Base-by-base conservation (phyloP, 1,140 invertebrate genomes). In the Hyles vespertilio region DNA sequence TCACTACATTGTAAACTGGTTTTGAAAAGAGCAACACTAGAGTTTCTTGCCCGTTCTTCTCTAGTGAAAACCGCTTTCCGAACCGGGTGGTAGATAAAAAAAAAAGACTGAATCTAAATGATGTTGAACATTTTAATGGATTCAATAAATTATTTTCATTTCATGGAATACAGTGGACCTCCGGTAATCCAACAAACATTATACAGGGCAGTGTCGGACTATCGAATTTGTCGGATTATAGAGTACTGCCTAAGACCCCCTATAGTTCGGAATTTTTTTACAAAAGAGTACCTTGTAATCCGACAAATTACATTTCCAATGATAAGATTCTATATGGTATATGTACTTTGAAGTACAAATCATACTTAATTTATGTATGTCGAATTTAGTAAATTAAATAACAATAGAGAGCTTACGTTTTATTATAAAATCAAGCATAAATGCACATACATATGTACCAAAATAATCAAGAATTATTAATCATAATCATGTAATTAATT, bases 381-480 rank as follows among this genome's bases (percentile, higher is more conserved):
- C 54, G 51, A 59, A 64, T 59, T 59, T 59, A 55, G 57, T 60
- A 63, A 58, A 62, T 62, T 62, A 55, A 55, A 63, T 32, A 65
- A 71, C 69, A 71, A 68, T 65, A 47, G 56, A 66, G 55, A 48
- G 65, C 50, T 58, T 65, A 65, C 59, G 63, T 62, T 69, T 66
- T 67, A 69, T 69, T 69, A 63, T 62, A 59, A 59, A 67, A 51
- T 40, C 8, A 40, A 40, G 36, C 46, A 60, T 57, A 60, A 60
- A 67, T 58, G 57, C 48, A 68, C 34, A 61, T 49, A 61, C 57
- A 65, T 68, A 65, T 58, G 10, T 59, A 67, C 46, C 48, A 64
- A 67, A 67, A 65, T 67, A 70, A 70, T 67, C 56, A 68, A 67
- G 36, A 67, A 67, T 56, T 63, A 63, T 58, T 49, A 50, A 63